These are phyloP conservation scores for Pachyrhynchus sulphureomaculatus DNA, from an alignment of 1,140 invertebrate genomes.

Conservation along the genomic window DNA sequence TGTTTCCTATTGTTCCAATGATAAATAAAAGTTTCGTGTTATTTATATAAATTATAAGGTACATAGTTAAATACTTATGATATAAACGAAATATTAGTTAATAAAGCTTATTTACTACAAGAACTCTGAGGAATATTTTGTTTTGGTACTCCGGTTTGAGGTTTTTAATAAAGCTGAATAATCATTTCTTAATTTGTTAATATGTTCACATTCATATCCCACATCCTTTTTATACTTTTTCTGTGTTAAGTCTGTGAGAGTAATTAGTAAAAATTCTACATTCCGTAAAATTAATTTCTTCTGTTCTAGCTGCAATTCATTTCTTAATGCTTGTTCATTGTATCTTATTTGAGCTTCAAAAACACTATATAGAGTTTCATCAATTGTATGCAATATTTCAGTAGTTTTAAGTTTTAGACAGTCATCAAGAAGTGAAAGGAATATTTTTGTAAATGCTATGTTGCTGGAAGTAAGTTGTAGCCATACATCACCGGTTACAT, in stretches of 20 bases:
- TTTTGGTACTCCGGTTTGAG: slow-evolving; percentile 35
- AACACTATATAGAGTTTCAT: slow-evolving; percentile 63
- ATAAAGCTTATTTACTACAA: slow-evolving; percentile 36
- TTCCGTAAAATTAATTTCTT: slow-evolving; percentile 58
- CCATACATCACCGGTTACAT: slow-evolving; percentile 64
- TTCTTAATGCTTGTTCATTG: slow-evolving; percentile 60
- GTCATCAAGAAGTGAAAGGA: slow-evolving; percentile 66
- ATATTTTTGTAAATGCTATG: slow-evolving; percentile 68
- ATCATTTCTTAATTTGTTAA: slow-evolving; percentile 48
- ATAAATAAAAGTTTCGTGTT: no score
- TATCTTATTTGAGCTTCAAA: slow-evolving; percentile 68
- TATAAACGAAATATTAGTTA: not conserved
- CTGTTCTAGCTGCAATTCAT: slow-evolving; percentile 60
- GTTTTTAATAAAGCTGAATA: slow-evolving; percentile 35
- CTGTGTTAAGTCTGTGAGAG: slow-evolving; percentile 55
- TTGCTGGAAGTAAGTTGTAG: slow-evolving; percentile 71
- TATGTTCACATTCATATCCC: slow-evolving; percentile 47
- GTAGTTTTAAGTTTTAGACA: slow-evolving; percentile 66
- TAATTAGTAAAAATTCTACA: slow-evolving; percentile 57
- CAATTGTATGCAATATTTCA: slow-evolving; percentile 65
- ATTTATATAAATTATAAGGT: no score
- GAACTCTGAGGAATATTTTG: slow-evolving; percentile 52
- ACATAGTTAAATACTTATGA: no score
- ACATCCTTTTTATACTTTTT: slow-evolving; percentile 51
- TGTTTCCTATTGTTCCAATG: no score